phyloP scores from a whole-genome alignment of 92 coral and sea anemone species.

The Palythoa heliodiscus region DNA sequence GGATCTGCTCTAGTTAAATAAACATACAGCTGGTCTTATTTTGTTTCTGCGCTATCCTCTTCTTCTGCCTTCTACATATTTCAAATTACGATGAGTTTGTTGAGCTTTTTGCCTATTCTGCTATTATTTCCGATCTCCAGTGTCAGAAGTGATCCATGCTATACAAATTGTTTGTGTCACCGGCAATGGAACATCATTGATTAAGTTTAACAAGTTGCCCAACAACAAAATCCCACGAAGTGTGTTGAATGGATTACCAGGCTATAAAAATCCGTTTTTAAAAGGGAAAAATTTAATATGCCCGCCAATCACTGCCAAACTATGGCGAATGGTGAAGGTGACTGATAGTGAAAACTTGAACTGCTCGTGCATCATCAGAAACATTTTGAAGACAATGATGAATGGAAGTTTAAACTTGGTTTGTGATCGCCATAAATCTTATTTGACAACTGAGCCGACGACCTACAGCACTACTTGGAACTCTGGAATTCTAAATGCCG shows the following conservation, averaged over 20 bases:
- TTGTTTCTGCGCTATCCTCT: background rate
- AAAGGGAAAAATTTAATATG: background rate
- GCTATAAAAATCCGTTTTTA: no score
- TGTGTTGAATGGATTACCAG: background rate
- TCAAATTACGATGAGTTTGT: conserved; percentile 1
- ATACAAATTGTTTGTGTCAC: background rate
- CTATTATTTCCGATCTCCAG: background rate
- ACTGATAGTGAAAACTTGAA: background rate
- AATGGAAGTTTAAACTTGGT: background rate
- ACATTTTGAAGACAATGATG: conserved; percentile 3
- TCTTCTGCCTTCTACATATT: conserved; percentile 1
- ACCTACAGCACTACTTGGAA: background rate
- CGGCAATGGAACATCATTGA: background rate
- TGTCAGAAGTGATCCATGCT: background rate
- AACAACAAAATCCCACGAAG: background rate
- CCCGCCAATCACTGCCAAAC: background rate
- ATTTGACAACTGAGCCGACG: background rate
- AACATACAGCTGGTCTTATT: conserved; percentile 2
- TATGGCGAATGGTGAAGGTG: background rate
- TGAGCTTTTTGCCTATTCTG: background rate
- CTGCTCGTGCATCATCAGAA: background rate
- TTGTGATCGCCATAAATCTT: background rate
- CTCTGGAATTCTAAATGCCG: background rate
- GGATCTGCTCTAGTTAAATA: background rate
- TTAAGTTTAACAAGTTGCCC: background rate